Conservation (phyloP, 2,797 vertebrate species). For the Sebastes jordani region DNA sequence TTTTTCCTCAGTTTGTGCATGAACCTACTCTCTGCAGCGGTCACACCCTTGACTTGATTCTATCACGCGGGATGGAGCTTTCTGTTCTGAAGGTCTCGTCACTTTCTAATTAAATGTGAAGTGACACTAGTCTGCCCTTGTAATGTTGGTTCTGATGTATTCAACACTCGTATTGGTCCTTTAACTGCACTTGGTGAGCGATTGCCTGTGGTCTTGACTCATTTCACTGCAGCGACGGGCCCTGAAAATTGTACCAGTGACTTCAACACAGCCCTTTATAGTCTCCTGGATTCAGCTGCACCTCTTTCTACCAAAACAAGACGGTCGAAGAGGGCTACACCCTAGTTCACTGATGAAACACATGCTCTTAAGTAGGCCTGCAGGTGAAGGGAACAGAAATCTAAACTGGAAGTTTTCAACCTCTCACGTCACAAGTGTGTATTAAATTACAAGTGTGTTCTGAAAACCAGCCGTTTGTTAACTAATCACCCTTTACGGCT, state of each 20-base stretch:
- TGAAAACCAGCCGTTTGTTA: neutral
- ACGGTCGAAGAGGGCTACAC: too few relatives aligned
- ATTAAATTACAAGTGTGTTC: neutral
- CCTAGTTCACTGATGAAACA: too few relatives aligned
- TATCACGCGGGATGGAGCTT: neutral
- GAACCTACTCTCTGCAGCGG: neutral
- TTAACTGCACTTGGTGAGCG: neutral
- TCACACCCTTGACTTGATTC: neutral
- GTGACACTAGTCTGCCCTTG: neutral
- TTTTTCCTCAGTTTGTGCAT: neutral
- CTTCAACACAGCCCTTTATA: neutral
- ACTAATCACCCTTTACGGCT: too few relatives aligned
- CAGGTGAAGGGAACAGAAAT: neutral
- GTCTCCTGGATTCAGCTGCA: neutral
- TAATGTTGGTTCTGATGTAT: neutral
- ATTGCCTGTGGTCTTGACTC: neutral
- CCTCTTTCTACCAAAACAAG: too few relatives aligned
- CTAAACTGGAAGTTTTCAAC: neutral
- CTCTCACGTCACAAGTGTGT: neutral
- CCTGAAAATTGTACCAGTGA: neutral
- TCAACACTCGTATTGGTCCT: neutral
- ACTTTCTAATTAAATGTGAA: neutral
- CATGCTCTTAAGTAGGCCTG: neutral
- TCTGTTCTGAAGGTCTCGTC: neutral
- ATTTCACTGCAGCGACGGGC: neutral